A percentile compares a stretch with the other conserved stretches of the same genome.
Evolutionary conservation across 2,888 invertebrate species (phyloP).

Genomic region (Adineta ricciae): DNA sequence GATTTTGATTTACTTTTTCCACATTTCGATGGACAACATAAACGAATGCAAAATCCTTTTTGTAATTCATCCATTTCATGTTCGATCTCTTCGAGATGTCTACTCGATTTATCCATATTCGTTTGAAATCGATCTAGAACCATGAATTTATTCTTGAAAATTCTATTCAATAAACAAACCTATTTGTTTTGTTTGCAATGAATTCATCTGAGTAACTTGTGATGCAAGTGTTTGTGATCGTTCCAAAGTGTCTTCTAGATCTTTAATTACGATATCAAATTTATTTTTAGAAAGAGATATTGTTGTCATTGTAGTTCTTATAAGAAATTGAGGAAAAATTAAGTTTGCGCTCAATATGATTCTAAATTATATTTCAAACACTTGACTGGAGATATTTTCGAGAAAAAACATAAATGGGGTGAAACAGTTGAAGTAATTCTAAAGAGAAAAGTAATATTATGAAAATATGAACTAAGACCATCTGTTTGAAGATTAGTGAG

Average conservation of each 20-base stretch:
- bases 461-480: no score
- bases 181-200: neutral
- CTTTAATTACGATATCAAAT: neutral
- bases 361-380: neutral
- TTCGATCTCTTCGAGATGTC: neutral
- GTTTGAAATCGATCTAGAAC: neutral
- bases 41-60: neutral
- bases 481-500: no score
- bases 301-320: neutral
- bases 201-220: neutral
- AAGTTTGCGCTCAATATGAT: neutral
- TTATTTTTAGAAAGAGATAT: neutral
- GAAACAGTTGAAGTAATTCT: neutral
- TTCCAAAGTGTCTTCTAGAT: neutral
- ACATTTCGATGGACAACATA: neutral
- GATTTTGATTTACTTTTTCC: neutral
- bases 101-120: neutral
- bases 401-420: no score
- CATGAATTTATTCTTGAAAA: neutral
- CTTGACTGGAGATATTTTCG: no score
- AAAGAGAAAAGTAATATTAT: no score
- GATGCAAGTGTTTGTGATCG: conserved; percentile 7
- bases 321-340: no score
- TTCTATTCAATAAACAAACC: neutral
- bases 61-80: neutral